These are phyloP conservation scores for Scaptomyza reducta DNA, from an alignment of 2,888 invertebrate species.

Conservation along the genomic window DNA sequence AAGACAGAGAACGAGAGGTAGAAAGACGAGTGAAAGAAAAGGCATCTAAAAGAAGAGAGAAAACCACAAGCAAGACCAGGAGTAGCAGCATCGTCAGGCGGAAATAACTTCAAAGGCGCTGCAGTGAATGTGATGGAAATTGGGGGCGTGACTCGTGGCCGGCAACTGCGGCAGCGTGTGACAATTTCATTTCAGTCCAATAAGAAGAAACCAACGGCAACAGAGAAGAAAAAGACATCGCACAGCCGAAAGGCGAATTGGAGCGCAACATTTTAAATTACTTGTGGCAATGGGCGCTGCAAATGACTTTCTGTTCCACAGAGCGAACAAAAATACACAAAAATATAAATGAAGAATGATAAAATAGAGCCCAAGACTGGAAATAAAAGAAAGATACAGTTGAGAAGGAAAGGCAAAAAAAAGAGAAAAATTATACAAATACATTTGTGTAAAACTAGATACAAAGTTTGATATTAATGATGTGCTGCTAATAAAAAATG, in stretches of 20 bases:
- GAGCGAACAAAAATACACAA: slow-evolving; percentile 1
- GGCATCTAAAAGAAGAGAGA: slow-evolving; percentile 31
- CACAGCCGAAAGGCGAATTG: slow-evolving; percentile 56
- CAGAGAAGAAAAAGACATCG: slow-evolving; percentile 30
- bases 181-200: slow-evolving; percentile 52
- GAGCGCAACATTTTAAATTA: slow-evolving; percentile 70
- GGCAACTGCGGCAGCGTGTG: slow-evolving; percentile 50
- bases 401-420: background rate
- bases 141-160: slow-evolving; percentile 36
- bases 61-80: slow-evolving; percentile 53
- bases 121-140: slow-evolving; percentile 24
- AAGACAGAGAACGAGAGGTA: slow-evolving; percentile 5
- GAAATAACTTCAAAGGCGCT: slow-evolving; percentile 54
- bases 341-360: background rate
- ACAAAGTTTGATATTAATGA: background rate
- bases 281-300: slow-evolving; percentile 54
- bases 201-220: slow-evolving; percentile 10
- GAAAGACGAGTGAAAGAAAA: background rate
- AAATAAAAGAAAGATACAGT: slow-evolving; percentile 13
- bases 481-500: background rate
- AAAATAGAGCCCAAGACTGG: slow-evolving; percentile 1
- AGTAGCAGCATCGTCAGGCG: slow-evolving; percentile 12
- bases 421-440: background rate
- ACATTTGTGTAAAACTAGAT: background rate
- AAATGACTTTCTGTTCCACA: slow-evolving; percentile 43